Conservation (phyloP, 2,113 vertebrate species). For the Myocastor coypus region DNA sequence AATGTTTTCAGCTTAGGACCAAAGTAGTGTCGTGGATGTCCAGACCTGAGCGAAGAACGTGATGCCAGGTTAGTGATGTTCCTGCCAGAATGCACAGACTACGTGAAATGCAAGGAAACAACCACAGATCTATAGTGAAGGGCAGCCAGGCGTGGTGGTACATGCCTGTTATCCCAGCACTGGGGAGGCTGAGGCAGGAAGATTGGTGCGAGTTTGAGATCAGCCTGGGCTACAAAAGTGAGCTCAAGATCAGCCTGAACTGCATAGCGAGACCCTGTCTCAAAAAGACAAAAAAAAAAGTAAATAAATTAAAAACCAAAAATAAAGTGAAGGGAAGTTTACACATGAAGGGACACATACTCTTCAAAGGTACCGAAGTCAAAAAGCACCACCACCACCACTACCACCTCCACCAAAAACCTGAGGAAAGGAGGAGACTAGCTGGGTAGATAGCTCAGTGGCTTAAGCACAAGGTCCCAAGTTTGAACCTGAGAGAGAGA, state of each 20-base stretch:
- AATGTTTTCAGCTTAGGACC: neutral
- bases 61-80: neutral
- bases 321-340: neutral
- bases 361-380: neutral
- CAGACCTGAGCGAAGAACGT: neutral
- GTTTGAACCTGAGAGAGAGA: too few relatives aligned
- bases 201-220: too few relatives aligned
- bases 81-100: neutral
- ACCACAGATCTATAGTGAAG: neutral
- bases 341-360: neutral
- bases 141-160: too few relatives aligned
- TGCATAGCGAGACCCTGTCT: too few relatives aligned
- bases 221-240: too few relatives aligned
- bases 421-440: neutral
- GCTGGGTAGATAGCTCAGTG: too few relatives aligned
- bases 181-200: too few relatives aligned
- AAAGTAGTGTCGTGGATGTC: neutral
- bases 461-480: too few relatives aligned
- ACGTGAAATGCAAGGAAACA: neutral
- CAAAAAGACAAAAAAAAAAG: too few relatives aligned
- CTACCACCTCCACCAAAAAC: neutral
- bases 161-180: too few relatives aligned
- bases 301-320: too few relatives aligned
- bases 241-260: too few relatives aligned
- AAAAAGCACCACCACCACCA: neutral